Evolutionary conservation across 1,140 invertebrate species (phyloP).

Genomic region (Scaptomyza pallida): DNA sequence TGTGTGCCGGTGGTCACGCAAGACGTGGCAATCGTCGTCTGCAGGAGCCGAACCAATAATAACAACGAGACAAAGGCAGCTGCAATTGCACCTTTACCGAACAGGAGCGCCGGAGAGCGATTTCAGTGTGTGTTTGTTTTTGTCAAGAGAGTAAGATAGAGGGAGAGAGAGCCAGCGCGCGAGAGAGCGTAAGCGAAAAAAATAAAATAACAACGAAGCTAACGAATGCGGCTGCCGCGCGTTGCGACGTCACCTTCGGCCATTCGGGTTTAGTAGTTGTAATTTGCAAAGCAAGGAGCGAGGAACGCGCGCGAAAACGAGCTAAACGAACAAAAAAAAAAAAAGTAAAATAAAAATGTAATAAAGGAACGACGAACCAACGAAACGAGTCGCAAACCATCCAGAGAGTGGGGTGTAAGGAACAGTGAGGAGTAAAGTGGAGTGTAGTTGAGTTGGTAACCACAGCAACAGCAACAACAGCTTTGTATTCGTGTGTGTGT

Average conservation of each 20-base stretch:
- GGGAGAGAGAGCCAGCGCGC: constrained; percentile 12
- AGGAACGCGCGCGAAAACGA: constrained; percentile 72
- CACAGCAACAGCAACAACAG: constrained; percentile 51
- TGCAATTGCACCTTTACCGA: constrained; percentile 79
- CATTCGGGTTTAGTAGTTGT: constrained; percentile 67
- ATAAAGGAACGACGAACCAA: constrained; percentile 27
- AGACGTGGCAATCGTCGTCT: constrained; percentile 55
- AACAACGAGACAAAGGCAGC: constrained; percentile 66
- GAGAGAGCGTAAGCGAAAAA: constrained; percentile 36
- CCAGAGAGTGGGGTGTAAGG: constrained; percentile 8
- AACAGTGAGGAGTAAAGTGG: not conserved
- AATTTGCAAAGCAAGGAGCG: constrained; percentile 78
- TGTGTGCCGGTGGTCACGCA: constrained; percentile 69
- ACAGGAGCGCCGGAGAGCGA: constrained; percentile 53
- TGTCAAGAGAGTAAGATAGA: constrained; percentile 27
- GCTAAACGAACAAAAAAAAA: constrained; percentile 39
- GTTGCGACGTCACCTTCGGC: constrained; percentile 67
- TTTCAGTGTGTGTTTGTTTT: not conserved
- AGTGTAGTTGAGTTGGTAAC: constrained; percentile 50
- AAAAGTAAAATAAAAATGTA: constrained; percentile 21
- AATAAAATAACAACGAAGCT: constrained; percentile 26
- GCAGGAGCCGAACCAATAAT: constrained; percentile 39
- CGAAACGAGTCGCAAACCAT: constrained; percentile 15
- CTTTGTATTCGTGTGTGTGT: constrained; percentile 1
- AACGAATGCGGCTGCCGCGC: constrained; percentile 47